phyloP scores from a whole-genome alignment of 2,797 vertebrate species.

The Characodon lateralis region DNA sequence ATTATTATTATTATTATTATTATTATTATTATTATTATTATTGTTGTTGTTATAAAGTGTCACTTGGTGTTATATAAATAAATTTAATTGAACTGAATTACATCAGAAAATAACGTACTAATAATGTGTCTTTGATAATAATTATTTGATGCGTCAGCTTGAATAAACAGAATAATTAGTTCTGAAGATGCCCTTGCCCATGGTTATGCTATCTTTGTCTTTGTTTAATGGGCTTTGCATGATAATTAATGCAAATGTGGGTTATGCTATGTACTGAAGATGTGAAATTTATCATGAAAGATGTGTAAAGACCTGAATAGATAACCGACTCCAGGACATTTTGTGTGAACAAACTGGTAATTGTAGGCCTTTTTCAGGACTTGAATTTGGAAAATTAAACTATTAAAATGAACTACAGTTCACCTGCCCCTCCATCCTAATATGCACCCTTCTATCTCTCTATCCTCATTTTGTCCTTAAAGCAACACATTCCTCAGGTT shows the following conservation, averaged over 20 bases:
- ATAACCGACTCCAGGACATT: background rate
- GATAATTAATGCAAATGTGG: conserved; percentile 24
- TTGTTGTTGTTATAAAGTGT: no score
- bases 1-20: no score
- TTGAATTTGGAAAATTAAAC: background rate
- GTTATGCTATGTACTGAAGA: background rate
- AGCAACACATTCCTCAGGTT: conserved; percentile 59
- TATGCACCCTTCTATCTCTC: conserved; percentile 15
- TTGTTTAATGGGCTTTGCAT: conserved; percentile 8
- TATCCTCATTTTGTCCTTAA: conserved; percentile 34
- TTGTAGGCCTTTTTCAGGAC: background rate
- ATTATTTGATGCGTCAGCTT: background rate
- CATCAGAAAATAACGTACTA: background rate
- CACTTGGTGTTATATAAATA: background rate
- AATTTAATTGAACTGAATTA: background rate
- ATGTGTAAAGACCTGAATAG: background rate
- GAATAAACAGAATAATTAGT: background rate
- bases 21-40: no score
- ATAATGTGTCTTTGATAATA: background rate
- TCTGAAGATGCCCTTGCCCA: background rate
- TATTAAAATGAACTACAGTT: conserved; percentile 17
- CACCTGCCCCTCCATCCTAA: conserved; percentile 9
- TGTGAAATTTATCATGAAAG: background rate
- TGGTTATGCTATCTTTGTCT: background rate
- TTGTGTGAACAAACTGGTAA: background rate